Percentiles rank a stretch among this genome's conserved stretches.
phyloP scores from a whole-genome alignment of 2,888 invertebrate species.

The Sinelater perroti region DNA sequence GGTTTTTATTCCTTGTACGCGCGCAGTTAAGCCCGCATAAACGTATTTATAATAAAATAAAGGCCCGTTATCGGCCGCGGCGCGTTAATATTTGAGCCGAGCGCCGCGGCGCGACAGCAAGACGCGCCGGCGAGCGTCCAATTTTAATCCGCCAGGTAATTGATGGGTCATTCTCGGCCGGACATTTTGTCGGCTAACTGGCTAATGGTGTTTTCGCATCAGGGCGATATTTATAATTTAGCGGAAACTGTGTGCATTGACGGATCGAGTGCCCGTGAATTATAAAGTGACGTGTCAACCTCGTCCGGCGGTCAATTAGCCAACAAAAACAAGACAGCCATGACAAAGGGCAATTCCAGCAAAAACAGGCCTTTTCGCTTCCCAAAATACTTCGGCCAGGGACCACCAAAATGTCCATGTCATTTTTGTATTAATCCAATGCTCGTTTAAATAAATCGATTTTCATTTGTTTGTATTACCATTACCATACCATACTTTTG shows the following conservation, averaged over 20 bases:
- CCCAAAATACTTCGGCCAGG: slow-evolving; percentile 14
- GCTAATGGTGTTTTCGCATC: slow-evolving; percentile 16
- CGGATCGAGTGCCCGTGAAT: slow-evolving; percentile 54
- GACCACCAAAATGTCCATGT: not conserved
- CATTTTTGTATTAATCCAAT: no score
- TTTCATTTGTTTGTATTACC: no score
- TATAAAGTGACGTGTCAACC: slow-evolving; percentile 55
- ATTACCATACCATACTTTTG: no score
- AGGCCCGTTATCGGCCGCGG: no score
- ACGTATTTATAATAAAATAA: no score
- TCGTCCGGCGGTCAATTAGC: slow-evolving; percentile 56
- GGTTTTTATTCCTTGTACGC: slow-evolving; percentile 9
- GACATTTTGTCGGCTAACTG: slow-evolving; percentile 15
- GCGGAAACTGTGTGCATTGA: slow-evolving; percentile 44
- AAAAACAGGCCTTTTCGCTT: slow-evolving; percentile 27
- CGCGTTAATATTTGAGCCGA: no score
- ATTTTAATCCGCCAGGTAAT: no score
- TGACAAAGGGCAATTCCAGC: slow-evolving; percentile 29
- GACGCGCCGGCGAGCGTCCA: no score
- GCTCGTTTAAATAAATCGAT: no score
- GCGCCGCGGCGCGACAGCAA: no score
- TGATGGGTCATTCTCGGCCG: not conserved
- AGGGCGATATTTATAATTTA: slow-evolving; percentile 43
- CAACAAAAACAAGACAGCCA: slow-evolving; percentile 51
- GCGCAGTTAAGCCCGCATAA: no score